Evolutionary conservation across 2,113 vertebrate genomes (phyloP), one percentile per base, ranked within the genome.

Genomic region (Cettia cetti): DNA sequence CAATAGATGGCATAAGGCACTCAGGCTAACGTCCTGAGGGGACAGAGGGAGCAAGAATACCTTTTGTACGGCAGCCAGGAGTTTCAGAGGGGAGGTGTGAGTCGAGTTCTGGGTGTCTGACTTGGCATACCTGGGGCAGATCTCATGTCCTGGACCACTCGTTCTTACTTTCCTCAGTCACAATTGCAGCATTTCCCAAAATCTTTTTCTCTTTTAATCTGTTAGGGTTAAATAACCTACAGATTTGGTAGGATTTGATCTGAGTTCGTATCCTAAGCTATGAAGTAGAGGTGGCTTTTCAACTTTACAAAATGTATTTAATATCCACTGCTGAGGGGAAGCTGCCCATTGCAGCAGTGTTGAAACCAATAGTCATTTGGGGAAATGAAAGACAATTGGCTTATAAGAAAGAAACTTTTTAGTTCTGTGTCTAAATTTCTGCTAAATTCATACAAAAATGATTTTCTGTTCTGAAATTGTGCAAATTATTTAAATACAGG

Each of bases 1-100:
- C 92, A 92, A 96, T 94, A 96, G 94, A 83, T 97, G 95, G 96
- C 95, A 96, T 65, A 72, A 96, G 93, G 92, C 72, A 61, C 82
- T 94, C 84, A 64, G 77, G 44, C 60, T 82, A 47, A 31, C 15
- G 10, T 75, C 71, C 54, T 74, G 5, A 57, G 28, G 74, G 65
- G 54, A 39, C 50, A 56, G 24, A 44, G 42, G 59, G 77, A 71
- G 42, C 44, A 49, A 69, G 30, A 57, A 39, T 9, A 44, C 59
- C 15, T 74, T 84, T 54, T 22, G 4, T 71, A 16, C 4, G 2
- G 5, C 35, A 77, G 49, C 78, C 49, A 50, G 66, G 63, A 30
- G 27, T 86, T 91, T 66, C 5, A 0, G 63, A 76, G 18, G 30
- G 40, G 13, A 5, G 44, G 47, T 7, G 3, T 50, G 27, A 65